phyloP scores from a whole-genome alignment of 2,888 invertebrate genomes.

The Himalopsyche anomala region DNA sequence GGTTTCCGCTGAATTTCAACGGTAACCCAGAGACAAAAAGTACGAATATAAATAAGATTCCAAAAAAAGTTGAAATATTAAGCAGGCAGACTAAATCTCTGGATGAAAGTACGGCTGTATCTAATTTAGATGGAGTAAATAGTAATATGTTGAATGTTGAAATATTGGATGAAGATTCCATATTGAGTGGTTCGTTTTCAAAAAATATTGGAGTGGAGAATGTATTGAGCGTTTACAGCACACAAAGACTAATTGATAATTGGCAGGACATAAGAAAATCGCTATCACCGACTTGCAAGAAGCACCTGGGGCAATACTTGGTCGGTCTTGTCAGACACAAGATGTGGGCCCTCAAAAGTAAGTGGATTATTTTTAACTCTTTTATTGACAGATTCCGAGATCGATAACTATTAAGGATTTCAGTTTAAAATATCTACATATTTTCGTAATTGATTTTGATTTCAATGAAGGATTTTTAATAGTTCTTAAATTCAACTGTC shows the following conservation, averaged over 20 bases:
- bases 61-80: conserved; percentile 55
- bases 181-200: conserved; percentile 39
- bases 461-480: no score
- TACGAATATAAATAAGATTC: conserved; percentile 63
- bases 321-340: conserved; percentile 77
- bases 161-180: conserved; percentile 45
- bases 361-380: conserved; percentile 69
- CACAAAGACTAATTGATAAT: conserved; percentile 76
- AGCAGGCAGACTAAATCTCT: conserved; percentile 62
- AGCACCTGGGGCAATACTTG: conserved; percentile 79
- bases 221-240: conserved; percentile 78
- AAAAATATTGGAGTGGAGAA: conserved; percentile 73
- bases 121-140: not conserved
- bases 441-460: no score
- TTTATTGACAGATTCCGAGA: no score
- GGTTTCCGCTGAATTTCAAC: conserved; percentile 31
- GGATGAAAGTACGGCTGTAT: conserved; percentile 12
- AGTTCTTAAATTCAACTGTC: no score
- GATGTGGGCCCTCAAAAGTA: conserved; percentile 85
- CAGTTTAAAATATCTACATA: no score
- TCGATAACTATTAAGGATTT: no score
- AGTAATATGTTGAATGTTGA: conserved; percentile 38
- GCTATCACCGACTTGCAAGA: conserved; percentile 75
- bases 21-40: not conserved
- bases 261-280: conserved; percentile 75